phyloP scores from a whole-genome alignment of 2,888 invertebrate species.

The Epinotia ramella region DNA sequence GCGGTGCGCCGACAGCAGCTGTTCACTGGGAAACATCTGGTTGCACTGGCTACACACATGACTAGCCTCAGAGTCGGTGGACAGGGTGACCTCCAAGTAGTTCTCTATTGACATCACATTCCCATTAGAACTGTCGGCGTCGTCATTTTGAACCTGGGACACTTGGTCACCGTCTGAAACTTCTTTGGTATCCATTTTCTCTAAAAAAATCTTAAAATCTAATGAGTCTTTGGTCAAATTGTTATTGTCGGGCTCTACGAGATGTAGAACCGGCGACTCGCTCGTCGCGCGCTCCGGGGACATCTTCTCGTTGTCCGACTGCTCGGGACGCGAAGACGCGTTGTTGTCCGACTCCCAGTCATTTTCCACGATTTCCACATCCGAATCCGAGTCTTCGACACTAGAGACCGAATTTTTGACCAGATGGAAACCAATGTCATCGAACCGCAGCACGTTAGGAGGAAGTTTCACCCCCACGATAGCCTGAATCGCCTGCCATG shows the following conservation, averaged over 20 bases:
- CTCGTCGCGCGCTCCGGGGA: conserved; percentile 78
- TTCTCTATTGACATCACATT: conserved; percentile 84
- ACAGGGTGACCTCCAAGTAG: conserved; percentile 82
- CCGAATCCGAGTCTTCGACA: conserved; percentile 82
- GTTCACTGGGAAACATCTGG: conserved; percentile 81
- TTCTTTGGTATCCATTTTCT: conserved; percentile 78
- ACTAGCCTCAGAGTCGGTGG: conserved; percentile 83
- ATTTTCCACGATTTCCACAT: conserved; percentile 83
- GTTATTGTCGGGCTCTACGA: conserved; percentile 80
- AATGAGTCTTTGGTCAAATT: conserved; percentile 74
- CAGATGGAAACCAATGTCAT: conserved; percentile 82
- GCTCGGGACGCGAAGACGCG: conserved; percentile 76
- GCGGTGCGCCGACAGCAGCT: conserved; percentile 72
- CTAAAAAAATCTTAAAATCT: conserved; percentile 75
- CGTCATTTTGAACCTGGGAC: conserved; percentile 71
- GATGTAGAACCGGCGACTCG: conserved; percentile 78
- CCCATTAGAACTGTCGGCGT: conserved; percentile 79
- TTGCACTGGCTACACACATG: conserved; percentile 81
- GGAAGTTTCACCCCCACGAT: conserved; percentile 85
- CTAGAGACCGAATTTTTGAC: conserved; percentile 78
- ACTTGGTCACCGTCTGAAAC: conserved; percentile 69
- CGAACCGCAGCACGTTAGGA: conserved; percentile 82
- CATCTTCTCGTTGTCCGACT: conserved; percentile 80
- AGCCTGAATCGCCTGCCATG: conserved; percentile 85
- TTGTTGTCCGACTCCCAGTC: conserved; percentile 82